Base-by-base conservation (phyloP, 2,888 invertebrate genomes). In the Pachydiplax longipennis region DNA sequence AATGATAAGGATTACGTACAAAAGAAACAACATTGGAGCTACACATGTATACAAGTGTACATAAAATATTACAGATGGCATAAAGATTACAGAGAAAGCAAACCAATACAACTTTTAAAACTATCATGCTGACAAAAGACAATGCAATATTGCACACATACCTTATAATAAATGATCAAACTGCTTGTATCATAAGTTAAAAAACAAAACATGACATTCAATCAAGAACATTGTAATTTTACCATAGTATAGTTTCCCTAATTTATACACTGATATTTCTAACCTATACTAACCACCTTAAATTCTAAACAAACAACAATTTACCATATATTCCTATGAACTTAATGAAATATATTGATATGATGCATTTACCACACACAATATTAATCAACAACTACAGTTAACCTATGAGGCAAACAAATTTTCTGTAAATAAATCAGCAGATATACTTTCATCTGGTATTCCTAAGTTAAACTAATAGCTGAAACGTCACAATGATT, bases 401-500 rank as follows among this genome's bases (percentile, higher is more conserved):
- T 25, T 31, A 73, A 31, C 31, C 2, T 31, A 73, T 25, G 12
- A 4, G 25, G 73, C 73, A 73, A 73, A 73, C 73, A 73, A 31
- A 73, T 73, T 13, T 13, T 73, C 25, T 1, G 10, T 13, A 31
- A 31, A 31, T 25, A 31, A 73, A 73, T n/a, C 0, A 22, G 22
- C 8, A 65, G 18, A 35, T 35, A 83, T 61, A 53, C 53, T 83
- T 58, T 83, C 1, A 35, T 37, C 37, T 87, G n/a, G 22, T 35
- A 87, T 10, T 37, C 87, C 61, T 65, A 87, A 61, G 15, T 87
- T n/a, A 61, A 87, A 61, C 37, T 65, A 87, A 87, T 40, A n/a
- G 8, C 10, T 87, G 35, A 37, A 8, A 73, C 31, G 73, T 31
- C 15, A 31, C 61, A 65, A n/a, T 53, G 31, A 48, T n/a, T 37